phyloP scores from a whole-genome alignment of 2,888 invertebrate genomes.

The Margaritifera margaritifera region DNA sequence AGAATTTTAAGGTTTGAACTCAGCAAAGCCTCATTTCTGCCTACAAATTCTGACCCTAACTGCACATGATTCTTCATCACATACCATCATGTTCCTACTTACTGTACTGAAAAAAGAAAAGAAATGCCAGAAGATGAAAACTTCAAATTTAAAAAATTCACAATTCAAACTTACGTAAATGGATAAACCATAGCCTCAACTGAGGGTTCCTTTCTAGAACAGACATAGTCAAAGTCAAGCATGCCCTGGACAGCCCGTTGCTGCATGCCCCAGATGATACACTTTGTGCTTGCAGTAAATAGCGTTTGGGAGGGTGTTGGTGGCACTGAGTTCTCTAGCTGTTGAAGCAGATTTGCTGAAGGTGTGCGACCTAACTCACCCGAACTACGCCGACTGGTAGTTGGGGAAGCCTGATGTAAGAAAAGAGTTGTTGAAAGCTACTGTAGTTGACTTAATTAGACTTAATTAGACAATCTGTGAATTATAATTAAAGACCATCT shows the following conservation, averaged over 20 bases:
- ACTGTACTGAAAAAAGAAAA: too few relatives aligned
- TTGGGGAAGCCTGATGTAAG: conserved; percentile 47
- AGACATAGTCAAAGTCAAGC: conserved; percentile 96
- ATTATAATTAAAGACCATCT: too few relatives aligned
- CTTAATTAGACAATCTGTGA: too few relatives aligned
- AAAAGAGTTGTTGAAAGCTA: background rate
- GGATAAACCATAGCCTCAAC: conserved; percentile 98
- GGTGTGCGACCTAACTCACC: conserved; percentile 29
- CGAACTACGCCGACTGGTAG: conserved; percentile 48
- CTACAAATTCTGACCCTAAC: too few relatives aligned
- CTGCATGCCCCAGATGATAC: conserved; percentile 99
- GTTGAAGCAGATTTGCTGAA: conserved; percentile 6
- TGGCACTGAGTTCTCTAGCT: conserved; percentile 11
- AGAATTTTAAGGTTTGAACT: too few relatives aligned
- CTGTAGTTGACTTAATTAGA: too few relatives aligned
- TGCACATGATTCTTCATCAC: too few relatives aligned
- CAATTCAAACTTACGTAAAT: conserved; percentile 78
- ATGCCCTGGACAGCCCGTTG: conserved; percentile 96
- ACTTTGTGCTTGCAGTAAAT: conserved; percentile 88
- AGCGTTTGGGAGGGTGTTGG: conserved; percentile 74
- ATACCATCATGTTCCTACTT: too few relatives aligned
- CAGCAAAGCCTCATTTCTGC: too few relatives aligned
- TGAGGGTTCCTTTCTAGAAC: conserved; percentile 87
- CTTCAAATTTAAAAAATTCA: too few relatives aligned
- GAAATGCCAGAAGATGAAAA: too few relatives aligned